These are phyloP conservation scores for Drosophila stalkeri DNA, from an alignment of 2,888 invertebrate genomes.

Conservation along the genomic window DNA sequence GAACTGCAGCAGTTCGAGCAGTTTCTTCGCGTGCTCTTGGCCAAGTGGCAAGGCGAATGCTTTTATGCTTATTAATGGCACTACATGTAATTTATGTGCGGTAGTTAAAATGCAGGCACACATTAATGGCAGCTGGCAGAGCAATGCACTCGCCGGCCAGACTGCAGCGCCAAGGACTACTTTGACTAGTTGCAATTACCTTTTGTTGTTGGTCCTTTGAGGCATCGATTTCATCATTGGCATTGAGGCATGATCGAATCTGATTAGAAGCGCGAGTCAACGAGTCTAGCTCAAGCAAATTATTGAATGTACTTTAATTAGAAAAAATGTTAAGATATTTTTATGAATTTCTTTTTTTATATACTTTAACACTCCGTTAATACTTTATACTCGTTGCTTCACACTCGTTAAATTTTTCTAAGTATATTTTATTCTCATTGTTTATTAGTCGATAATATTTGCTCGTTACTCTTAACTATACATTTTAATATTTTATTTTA, in stretches of 20 bases:
- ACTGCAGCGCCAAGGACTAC: conserved; percentile 11
- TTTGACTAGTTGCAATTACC: conserved; percentile 12
- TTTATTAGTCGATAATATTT: too few species aligned
- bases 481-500: too few species aligned
- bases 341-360: background rate
- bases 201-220: conserved; percentile 10
- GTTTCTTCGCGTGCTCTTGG: conserved; percentile 22
- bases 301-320: background rate
- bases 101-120: conserved; percentile 66
- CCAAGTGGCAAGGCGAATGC: conserved; percentile 54
- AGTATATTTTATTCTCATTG: too few species aligned
- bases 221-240: conserved; percentile 6
- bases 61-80: conserved; percentile 80
- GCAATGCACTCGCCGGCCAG: conserved; percentile 15
- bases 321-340: background rate
- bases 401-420: background rate
- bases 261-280: too few species aligned
- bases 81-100: conserved; percentile 74
- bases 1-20: background rate
- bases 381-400: background rate
- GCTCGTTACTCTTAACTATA: too few species aligned
- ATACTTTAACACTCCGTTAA: background rate
- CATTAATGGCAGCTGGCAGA: conserved; percentile 65
- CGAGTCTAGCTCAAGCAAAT: background rate
- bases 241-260: conserved; percentile 17